A percentile compares a stretch with the other conserved stretches of the same genome.
Evolutionary conservation across 2,113 vertebrate genomes (phyloP).

Genomic region (Zosterops borbonicus): DNA sequence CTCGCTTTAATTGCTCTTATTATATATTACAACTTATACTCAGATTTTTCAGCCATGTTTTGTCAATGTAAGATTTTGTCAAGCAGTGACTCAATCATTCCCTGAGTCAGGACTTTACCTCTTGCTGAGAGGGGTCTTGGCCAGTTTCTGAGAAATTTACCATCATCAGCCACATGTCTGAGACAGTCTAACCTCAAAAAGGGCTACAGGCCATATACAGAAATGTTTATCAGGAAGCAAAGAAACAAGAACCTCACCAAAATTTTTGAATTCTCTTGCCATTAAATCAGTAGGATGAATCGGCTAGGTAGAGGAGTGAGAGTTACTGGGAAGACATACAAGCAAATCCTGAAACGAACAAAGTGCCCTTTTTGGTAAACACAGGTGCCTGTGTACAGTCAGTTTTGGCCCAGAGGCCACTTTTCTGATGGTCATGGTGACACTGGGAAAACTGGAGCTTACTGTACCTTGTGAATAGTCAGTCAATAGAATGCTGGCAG

Average conservation of each 20-base stretch:
- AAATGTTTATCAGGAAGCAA: background rate
- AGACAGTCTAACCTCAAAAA: background rate
- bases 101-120: background rate
- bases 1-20: background rate
- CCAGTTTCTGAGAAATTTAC: background rate
- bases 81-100: background rate
- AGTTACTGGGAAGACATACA: background rate
- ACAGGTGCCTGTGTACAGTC: fast-evolving
- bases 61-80: background rate
- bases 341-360: background rate
- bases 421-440: background rate
- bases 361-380: fast-evolving
- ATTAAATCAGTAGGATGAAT: background rate
- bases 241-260: background rate
- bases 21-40: background rate
- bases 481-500: background rate
- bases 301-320: background rate
- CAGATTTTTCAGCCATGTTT: background rate
- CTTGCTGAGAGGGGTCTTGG: background rate
- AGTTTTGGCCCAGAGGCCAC: background rate
- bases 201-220: background rate
- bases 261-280: background rate
- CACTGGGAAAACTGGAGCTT: background rate
- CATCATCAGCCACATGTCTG: background rate
- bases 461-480: background rate